These are phyloP conservation scores for Sebastes nivosus DNA, from an alignment of 2,797 vertebrate species.

Conservation along the genomic window DNA sequence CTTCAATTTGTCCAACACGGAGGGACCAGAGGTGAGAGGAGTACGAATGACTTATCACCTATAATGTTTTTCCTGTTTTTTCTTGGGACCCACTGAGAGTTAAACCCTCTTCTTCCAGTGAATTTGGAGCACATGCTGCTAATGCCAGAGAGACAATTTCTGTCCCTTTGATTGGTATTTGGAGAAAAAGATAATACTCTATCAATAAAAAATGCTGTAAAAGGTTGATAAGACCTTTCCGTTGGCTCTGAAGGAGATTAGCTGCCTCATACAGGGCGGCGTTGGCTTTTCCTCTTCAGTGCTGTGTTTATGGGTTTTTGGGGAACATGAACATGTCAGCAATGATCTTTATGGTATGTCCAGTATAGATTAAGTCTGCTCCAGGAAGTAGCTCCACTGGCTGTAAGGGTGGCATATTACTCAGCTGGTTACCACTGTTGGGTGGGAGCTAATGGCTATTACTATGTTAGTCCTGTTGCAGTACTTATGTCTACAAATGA, in stretches of 20 bases:
- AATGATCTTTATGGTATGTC: neutral
- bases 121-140: constrained; percentile 9
- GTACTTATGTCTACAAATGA: neutral
- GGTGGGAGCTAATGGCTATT: neutral
- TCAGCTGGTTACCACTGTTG: neutral
- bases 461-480: neutral
- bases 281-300: neutral
- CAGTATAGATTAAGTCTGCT: neutral
- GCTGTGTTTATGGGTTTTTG: neutral
- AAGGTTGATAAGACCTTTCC: constrained; percentile 24
- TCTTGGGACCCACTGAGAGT: neutral
- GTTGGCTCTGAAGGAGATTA: constrained; percentile 25
- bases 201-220: constrained; percentile 41
- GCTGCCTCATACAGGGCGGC: neutral
- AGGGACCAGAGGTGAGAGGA: neutral
- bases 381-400: neutral
- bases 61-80: neutral
- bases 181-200: constrained; percentile 22
- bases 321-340: neutral
- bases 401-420: neutral
- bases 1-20: constrained; percentile 1
- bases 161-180: constrained; percentile 22
- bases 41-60: neutral
- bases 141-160: constrained; percentile 10
- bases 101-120: constrained; percentile 14